Evolutionary conservation across 2,888 invertebrate genomes (phyloP), one percentile per base, ranked within the genome.

Genomic region (Eustalomyia histrio): DNA sequence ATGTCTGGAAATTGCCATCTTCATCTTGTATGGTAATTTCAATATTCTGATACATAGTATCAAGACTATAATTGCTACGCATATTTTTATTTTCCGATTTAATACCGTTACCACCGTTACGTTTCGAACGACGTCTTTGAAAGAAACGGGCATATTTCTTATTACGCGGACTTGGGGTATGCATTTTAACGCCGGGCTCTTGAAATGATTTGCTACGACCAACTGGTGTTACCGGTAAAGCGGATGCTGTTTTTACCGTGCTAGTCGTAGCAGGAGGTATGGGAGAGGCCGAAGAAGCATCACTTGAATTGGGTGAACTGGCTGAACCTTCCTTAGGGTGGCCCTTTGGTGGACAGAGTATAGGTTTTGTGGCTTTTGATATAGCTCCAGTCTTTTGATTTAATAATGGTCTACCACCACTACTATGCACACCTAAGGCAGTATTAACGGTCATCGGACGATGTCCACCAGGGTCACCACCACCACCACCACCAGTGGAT

Each of bases 131-230:
- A 1, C 90, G 86, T 1, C 90, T 87, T 55, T 88, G 89, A 73
- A 90, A 90, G 68, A 90, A 85, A 24, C 90, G 87, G 16, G 88
- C 86, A 60, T 90, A 89, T 79, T 89, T 89, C 83, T 88, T 89
- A 53, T 86, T 88, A 24, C 85, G 85, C 69, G 58, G 85, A 76
- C 65, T 86, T 84, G 83, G 86, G 84, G 84, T 86, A 85, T 78
- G 85, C 18, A 82, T 61, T 43, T 87, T 86, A 3, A 88, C 86
- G 63, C 89, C 88, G 35, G 89, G 87, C 78, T 90, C 91, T 85
- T 91, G 91, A 84, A 91, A 91, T n/a, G 91, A 91, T 83, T 90
- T 89, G 84, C 91, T 91, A 43, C 91, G 88, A 0, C 87, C 86
- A 53, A 90, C 90, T 16, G 88, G 86, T 16, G 88, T 87, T 6